Evolutionary conservation across 2,888 invertebrate species (phyloP), one percentile per base, ranked within the genome.

Genomic region (Pachydiplax longipennis): DNA sequence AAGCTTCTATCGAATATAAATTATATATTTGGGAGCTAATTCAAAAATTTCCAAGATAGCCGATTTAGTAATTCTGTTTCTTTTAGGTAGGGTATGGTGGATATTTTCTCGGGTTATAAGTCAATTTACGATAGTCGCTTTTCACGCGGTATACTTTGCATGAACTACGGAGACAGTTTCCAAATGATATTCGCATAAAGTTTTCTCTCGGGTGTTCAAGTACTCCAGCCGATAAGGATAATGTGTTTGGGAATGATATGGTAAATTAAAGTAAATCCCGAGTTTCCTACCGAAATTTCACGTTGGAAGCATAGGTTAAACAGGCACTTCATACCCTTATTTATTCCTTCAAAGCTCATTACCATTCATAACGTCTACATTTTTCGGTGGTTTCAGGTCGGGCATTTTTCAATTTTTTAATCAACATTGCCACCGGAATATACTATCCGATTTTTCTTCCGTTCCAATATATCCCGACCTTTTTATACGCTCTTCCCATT

Each of bases 331-430:
- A 58, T 87, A 87, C 61, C 87, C 87, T 87, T 87, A 87, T 87
- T 87, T 87, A 87, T 87, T 87, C 87, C 87, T 87, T 87, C 61
- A 87, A 87, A 87, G 87, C 87, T 87, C 87, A 87, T 87, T 87
- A 87, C 61, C 87, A 87, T 87, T 61, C 87, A 87, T 87, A 87
- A 87, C 65, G 65, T 31, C 22, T n/a, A 31, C 61, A 40, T 87
- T 58, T 61, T 87, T 65, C 61, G 25, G 37, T 87, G 87, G 58
- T 87, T 87, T 37, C 61, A 87, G 87, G 87, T 87, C 61, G 87
- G 37, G 87, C 61, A 61, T 87, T 87, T 87, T 87, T 61, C 87
- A 87, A 87, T 87, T 87, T 73, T 65, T 73, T 73, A 87, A 87
- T 87, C 58, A 87, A 87, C 87, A 61, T 37, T 58, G 31, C 87